Base-by-base conservation (phyloP, 2,113 vertebrate species). In the Bos javanicus region DNA sequence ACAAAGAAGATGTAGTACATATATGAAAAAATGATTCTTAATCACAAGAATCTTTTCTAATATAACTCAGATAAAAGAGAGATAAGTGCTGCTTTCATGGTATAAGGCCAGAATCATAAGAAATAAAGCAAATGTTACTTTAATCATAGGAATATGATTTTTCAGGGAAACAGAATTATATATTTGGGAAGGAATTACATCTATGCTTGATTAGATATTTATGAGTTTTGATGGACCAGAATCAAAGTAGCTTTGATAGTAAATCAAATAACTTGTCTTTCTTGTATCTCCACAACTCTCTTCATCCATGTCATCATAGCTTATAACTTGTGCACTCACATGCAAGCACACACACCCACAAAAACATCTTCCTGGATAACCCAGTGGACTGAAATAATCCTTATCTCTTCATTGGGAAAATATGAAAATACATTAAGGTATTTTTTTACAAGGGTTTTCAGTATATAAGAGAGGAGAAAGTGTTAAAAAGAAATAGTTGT, bases 331-430 rank as follows among this genome's bases (percentile, higher is more conserved):
- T 59, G 28, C 5, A 67, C 30, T 14, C 25, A 36, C 9, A 43
- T 15, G 7, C 0, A 36, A 0, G 2, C 1, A 28, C 36, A 25
- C 5, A 15, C 1, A 54, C 0, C 10, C 11, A 30, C 9, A 12
- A 5, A 50, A 21, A 33, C 30, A 5, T 11, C 48, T 82, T 48
- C 14, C 15, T 76, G 21, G 30, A 50, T 87, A 67, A 52, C 6
- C 39, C 46, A 87, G 21, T 43, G 52, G 26, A 81, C 25, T 81
- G 26, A 81, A 87, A 50, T 59, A 28, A 60, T 86, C 10, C 2
- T 52, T 21, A 5, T 39, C 9, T 89, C 30, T 36, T 48, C 13
- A 64, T 23, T 82, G 21, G 6, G 12, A 82, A 36, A 81, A 87
- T 59, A n/a, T 50, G n/a, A 81, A 80, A 94, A 81, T 21, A 76